Base-by-base conservation (phyloP, 2,888 invertebrate species). In the Diabrotica balteata region DNA sequence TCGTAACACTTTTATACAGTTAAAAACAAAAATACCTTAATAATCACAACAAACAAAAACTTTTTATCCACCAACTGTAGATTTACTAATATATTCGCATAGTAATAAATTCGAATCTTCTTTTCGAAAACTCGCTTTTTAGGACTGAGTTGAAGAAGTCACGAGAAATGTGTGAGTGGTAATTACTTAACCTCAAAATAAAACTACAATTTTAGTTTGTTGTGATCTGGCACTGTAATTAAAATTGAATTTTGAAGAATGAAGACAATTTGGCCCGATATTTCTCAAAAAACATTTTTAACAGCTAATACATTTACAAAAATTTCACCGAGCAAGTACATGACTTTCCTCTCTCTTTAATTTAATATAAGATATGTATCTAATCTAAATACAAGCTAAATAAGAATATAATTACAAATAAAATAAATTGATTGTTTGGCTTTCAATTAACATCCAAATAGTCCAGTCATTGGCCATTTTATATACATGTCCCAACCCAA, bases 1-100 rank as follows among this genome's bases (percentile, higher is more conserved):
- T 69, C 71, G 71, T 70, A 71, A 72, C 54, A 61, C 68, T 72
- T 75, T 72, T 75, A 72, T 73, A 74, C 75, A 75, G 67, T 66
- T 63, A 70, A 57, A 61, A 65, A 53, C 59, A 60, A 44, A 49
- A 43, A 22, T 69, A 57, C 44, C 49, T 52, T 17, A n/a, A 52
- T n/a, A 57, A 7, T 47, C 47, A 47, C 47, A 59, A 64, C 22
- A 45, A 4, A 11, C 45, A 11, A 8, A 57, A 45, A 57, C 45
- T 57, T 32, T 32, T 32, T 32, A 32, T 32, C 4, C 1, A 32
- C 32, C 5, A 32, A 32, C 1, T 32, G 32, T 32, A 32, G 32
- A 32, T 32, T 32, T 4, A 32, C 32, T 32, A 0, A 32, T 32
- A 32, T 32, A 32, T 32, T 32, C 32, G 4, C 17, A 17, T 17